Evolutionary conservation across 2,797 vertebrate species (phyloP).

Genomic region (Sebastes hopkinsi): DNA sequence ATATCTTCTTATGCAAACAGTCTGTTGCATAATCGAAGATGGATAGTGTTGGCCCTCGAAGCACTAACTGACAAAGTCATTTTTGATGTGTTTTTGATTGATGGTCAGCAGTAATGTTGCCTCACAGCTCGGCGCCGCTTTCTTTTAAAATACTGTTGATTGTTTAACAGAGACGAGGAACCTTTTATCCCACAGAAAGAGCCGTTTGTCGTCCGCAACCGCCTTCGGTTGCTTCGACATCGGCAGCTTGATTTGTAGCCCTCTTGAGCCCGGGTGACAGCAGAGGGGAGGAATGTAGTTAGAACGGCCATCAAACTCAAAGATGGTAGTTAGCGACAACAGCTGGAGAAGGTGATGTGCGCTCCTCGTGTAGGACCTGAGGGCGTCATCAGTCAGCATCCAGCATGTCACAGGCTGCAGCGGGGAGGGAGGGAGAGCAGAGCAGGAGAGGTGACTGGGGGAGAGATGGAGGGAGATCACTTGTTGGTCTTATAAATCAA

Average conservation of each 20-base stretch:
- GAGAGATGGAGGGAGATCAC: conserved; percentile 48
- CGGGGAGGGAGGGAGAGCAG: conserved; percentile 11
- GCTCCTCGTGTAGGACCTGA: conserved; percentile 56
- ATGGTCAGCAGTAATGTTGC: conserved; percentile 28
- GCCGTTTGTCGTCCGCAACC: conserved; percentile 66
- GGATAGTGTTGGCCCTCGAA: conserved; percentile 16
- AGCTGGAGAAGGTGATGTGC: conserved; percentile 78
- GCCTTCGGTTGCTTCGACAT: conserved; percentile 69
- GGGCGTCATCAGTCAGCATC: conserved; percentile 78
- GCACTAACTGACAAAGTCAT: conserved; percentile 9
- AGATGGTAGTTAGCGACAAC: conserved; percentile 80
- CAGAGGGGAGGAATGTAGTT: conserved; percentile 76
- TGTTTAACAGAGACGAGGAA: conserved; percentile 38
- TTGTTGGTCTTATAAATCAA: conserved; percentile 73
- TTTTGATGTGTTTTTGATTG: conserved; percentile 48
- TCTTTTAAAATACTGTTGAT: conserved; percentile 27
- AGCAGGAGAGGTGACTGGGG: conserved; percentile 31
- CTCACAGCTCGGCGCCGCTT: conserved; percentile 25
- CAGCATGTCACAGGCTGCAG: conserved; percentile 61
- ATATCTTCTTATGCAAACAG: not conserved
- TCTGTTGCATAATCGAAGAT: conserved; percentile 18
- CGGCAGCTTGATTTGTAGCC: conserved; percentile 78
- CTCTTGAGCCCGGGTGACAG: conserved; percentile 70
- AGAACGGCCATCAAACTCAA: conserved; percentile 78
- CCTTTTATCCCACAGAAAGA: conserved; percentile 48